Evolutionary conservation across 2,888 invertebrate genomes (phyloP).

Genomic region (Napeogenes sylphis): DNA sequence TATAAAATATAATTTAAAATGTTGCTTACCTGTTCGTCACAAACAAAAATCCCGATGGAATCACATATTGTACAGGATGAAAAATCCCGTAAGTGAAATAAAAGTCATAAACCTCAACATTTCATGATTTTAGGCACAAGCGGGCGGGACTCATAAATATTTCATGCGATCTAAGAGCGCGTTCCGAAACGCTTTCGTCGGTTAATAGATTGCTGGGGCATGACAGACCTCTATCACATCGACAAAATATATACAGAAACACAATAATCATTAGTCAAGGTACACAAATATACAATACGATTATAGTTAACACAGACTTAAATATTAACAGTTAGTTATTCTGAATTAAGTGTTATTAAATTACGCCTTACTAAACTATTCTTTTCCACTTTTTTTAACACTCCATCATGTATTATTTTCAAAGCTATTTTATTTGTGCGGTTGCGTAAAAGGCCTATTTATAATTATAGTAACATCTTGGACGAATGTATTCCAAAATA

Average conservation of each 20-base stretch:
- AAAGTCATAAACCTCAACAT: neutral
- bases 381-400: too few relatives aligned
- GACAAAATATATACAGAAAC: constrained; percentile 4
- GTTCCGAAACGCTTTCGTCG: constrained; percentile 47
- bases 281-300: constrained; percentile 14
- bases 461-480: too few relatives aligned
- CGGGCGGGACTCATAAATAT: constrained; percentile 57
- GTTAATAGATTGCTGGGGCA: constrained; percentile 51
- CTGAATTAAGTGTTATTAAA: too few relatives aligned
- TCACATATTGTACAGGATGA: neutral
- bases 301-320: neutral
- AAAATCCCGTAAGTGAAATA: neutral
- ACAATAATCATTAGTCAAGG: constrained; percentile 17
- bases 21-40: neutral
- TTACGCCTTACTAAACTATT: too few relatives aligned
- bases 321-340: too few relatives aligned
- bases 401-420: too few relatives aligned
- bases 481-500: too few relatives aligned
- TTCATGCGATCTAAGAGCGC: constrained; percentile 46
- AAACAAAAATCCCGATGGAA: neutral
- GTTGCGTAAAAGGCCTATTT: too few relatives aligned
- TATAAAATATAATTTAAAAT: neutral
- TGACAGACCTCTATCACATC: constrained; percentile 37
- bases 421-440: too few relatives aligned
- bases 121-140: constrained; percentile 18